Evolutionary conservation across 2,113 vertebrate species (phyloP).

Genomic region (Gnathonemus echidnorhynchus): DNA sequence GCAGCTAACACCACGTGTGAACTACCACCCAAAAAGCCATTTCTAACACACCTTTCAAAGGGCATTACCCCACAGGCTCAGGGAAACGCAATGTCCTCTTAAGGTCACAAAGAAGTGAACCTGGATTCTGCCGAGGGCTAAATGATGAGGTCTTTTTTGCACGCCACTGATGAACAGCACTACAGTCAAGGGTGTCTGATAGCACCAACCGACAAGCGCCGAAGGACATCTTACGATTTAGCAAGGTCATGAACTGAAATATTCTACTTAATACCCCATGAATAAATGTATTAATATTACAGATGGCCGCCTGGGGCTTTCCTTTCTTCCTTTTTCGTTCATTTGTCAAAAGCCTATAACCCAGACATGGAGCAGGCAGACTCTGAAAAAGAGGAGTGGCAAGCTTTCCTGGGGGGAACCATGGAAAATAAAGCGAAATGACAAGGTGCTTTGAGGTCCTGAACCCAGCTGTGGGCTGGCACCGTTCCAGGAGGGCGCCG

Average conservation of each 20-base stretch:
- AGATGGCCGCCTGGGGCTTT: background rate
- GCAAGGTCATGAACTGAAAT: background rate
- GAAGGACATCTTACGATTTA: slow-evolving; percentile 2
- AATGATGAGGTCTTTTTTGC: background rate
- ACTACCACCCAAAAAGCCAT: background rate
- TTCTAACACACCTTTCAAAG: background rate
- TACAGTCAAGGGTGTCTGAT: background rate
- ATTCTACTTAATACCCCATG: background rate
- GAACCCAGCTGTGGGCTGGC: slow-evolving; percentile 6
- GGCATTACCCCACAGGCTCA: background rate
- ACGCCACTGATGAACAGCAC: background rate
- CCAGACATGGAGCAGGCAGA: background rate
- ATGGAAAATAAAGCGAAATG: background rate
- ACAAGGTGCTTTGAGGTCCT: background rate
- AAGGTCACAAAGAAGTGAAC: background rate
- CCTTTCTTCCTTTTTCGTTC: background rate
- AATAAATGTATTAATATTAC: slow-evolving; percentile 2
- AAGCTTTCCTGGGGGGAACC: background rate
- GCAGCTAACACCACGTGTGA: background rate
- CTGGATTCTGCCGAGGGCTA: background rate
- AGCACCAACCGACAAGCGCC: background rate
- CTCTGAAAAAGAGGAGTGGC: background rate
- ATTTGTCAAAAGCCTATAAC: background rate
- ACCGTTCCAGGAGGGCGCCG: background rate
- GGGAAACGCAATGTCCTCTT: background rate